phyloP scores from a whole-genome alignment of 2,797 vertebrate species.

The Silurus aristotelis region DNA sequence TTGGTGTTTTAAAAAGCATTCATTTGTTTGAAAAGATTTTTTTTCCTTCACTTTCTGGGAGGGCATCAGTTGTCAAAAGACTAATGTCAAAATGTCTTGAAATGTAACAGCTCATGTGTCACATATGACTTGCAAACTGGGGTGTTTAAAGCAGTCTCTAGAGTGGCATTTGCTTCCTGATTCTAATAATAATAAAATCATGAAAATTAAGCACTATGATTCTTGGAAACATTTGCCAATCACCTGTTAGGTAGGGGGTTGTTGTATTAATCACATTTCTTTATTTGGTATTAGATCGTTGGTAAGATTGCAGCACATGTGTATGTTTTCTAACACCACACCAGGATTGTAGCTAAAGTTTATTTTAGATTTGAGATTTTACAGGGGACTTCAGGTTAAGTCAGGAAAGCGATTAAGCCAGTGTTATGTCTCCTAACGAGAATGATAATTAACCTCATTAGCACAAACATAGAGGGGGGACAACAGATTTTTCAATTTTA shows the following conservation, averaged over 20 bases:
- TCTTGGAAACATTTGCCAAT: slow-evolving; percentile 60
- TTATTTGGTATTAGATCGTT: not conserved
- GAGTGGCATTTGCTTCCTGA: slow-evolving; percentile 55
- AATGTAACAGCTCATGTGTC: slow-evolving; percentile 41
- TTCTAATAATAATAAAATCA: slow-evolving; percentile 51
- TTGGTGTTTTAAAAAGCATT: slow-evolving; percentile 27
- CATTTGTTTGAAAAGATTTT: slow-evolving; percentile 38
- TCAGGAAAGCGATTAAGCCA: not conserved
- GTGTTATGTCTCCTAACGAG: not conserved
- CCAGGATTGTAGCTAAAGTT: not conserved
- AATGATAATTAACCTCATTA: slow-evolving; percentile 16
- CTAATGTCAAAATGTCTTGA: slow-evolving; percentile 53
- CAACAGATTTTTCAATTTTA: slow-evolving; percentile 3
- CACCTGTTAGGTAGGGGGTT: slow-evolving; percentile 16
- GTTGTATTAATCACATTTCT: slow-evolving; percentile 13
- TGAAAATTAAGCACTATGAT: slow-evolving; percentile 52
- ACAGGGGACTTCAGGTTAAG: not conserved
- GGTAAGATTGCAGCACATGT: not conserved
- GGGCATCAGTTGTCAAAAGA: slow-evolving; percentile 36
- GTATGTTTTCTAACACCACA: not conserved
- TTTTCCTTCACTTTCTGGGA: slow-evolving; percentile 44
- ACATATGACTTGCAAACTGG: slow-evolving; percentile 33
- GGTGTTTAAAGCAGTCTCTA: slow-evolving; percentile 45
- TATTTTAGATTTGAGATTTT: not conserved
- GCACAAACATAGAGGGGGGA: not conserved